Base-by-base conservation (phyloP, 2,797 vertebrate genomes). In the Botia almorhae region DNA sequence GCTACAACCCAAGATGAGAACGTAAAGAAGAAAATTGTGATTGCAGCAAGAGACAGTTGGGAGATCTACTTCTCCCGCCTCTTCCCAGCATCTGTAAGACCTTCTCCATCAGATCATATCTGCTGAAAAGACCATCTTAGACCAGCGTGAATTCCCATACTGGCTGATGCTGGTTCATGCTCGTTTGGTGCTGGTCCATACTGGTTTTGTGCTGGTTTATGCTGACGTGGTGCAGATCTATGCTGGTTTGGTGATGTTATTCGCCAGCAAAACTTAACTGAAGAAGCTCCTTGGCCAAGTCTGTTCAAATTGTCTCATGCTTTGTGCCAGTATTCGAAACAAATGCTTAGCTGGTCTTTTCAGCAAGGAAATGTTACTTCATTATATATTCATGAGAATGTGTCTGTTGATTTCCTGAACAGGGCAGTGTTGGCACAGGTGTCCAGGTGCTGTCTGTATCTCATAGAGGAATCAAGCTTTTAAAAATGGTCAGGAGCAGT, bases 21-120 rank as follows among this genome's bases (percentile, higher is more conserved):
- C 0, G 88, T 96, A 81, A 99, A 98, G 91, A 95, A 94, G 88
- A 95, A 93, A 19, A 94, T 95, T 50, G 89, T 97, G 0, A 75
- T 87, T 0, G 88, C 93, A 0, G 97, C 97, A 13, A 93, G 92
- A 63, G 96, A 98, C 33, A 91, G 87, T 7, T 99, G 96, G 82
- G 96, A 97, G 51, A 93, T 98, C 39, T 99, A 99, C 82, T 99
- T 99, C 89, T 97, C 97, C 2, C 96, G 98, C 2, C 96, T 99
- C 76, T 99, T 98, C 85, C 98, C 98, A 0, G 97, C 98, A 51
- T 98, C 95, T 85, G 98, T 99, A 89, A 92, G 96, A 69, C 33
- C 81, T 14, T 36, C 17, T 5, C 19, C 7, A 53, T 17, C 29
- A 29, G 4, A 29, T 29, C 3, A 29, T 29, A 14, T 1, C 4